Evolutionary conservation across 2,797 vertebrate genomes (phyloP), one percentile per base, ranked within the genome.

Genomic region (Muscicapa striata): DNA sequence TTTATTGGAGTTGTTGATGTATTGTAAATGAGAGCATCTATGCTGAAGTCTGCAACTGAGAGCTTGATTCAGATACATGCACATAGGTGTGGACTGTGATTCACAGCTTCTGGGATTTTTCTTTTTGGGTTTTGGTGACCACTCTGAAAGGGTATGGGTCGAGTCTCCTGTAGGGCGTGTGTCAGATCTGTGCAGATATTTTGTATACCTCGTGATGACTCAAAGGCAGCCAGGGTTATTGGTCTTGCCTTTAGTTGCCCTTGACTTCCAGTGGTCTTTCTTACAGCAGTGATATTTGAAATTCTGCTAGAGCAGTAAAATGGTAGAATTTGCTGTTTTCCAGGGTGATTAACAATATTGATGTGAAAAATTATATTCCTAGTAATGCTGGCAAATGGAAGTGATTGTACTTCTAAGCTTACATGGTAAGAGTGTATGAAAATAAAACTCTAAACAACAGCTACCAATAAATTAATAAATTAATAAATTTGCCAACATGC

Each of bases 261-360:
- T 87, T 94, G 72, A 61, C n/a, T 90, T 94, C 36, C 51, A 64
- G 5, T 89, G 70, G 7, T 40, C 91, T 92, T 88, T 89, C 58
- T 90, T 36, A 20, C 36, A 94, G 79, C 58, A 81, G n/a, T 72
- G 73, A 62, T 54, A 89, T 75, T 88, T 87, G 43, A 70, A 90
- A 84, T 73, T 90, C 63, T 87, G 17, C 61, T 87, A 83, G 57
- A 80, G 64, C 15, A 63, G 46, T 69, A 67, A 64, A 86, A 73
- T 82, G 30, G 48, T 46, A 68, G 41, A 88, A 93, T 62, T 88
- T 6, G 30, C 84, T 76, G 8, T 93, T 92, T 90, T 77, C 32
- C 40, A 75, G 29, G 27, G 36, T 94, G 89, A 66, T 94, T 81
- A 87, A 54, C 40, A 68, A 55, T 62, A 15, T 29, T n/a, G 84